Percentiles rank a stretch among this genome's conserved stretches.
Conservation (phyloP, 2,113 vertebrate species). For the Genyomyrus donnyi region DNA sequence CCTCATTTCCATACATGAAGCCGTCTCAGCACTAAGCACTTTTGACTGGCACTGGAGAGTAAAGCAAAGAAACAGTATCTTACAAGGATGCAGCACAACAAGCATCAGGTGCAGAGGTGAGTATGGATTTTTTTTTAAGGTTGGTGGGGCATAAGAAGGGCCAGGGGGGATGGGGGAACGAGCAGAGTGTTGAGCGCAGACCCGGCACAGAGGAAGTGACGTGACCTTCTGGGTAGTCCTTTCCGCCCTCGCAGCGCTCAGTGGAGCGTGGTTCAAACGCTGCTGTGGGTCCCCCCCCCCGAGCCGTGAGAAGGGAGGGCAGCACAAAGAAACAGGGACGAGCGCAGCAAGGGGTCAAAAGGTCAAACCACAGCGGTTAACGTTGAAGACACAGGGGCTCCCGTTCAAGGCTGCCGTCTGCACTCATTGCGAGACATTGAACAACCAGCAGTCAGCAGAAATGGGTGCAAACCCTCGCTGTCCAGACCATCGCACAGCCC, state of each 20-base stretch:
- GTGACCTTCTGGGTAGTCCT: conserved; percentile 36
- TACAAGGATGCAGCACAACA: background rate
- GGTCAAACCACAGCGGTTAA: background rate
- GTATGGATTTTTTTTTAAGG: background rate
- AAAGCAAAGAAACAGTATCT: background rate
- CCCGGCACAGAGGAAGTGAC: background rate
- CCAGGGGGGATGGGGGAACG: background rate
- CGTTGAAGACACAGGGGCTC: background rate
- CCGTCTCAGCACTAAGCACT: background rate
- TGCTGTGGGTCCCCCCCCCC: background rate
- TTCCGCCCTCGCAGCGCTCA: background rate
- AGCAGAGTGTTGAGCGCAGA: background rate
- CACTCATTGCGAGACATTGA: background rate
- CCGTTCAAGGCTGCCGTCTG: background rate
- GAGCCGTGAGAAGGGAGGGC: background rate
- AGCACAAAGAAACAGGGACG: background rate
- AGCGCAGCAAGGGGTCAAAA: background rate
- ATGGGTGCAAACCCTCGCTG: background rate
- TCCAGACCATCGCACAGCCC: background rate
- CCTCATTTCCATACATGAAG: background rate
- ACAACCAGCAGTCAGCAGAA: background rate
- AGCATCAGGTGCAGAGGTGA: background rate
- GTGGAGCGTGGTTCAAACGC: background rate
- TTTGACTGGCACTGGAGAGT: background rate
- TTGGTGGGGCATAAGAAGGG: background rate